These are phyloP conservation scores for Leptarthrus brevirostris DNA, from an alignment of 2,888 invertebrate genomes.

Conservation along the genomic window DNA sequence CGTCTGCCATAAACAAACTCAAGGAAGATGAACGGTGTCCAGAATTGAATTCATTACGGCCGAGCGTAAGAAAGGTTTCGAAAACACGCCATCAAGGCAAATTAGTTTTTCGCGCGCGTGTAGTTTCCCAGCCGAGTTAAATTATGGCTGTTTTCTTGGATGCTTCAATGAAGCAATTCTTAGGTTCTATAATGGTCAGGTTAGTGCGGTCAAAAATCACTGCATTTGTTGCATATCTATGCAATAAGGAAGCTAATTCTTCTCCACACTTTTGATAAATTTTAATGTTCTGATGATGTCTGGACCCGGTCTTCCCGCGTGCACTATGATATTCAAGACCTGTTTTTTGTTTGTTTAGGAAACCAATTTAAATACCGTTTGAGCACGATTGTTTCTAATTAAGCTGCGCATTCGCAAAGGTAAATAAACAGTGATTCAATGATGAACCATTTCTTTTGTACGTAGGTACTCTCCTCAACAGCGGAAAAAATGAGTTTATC, in stretches of 20 bases:
- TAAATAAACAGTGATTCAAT: neutral
- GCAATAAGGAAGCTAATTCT: too few species aligned
- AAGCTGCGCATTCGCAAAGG: too few species aligned
- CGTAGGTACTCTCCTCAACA: neutral
- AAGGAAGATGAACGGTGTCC: neutral
- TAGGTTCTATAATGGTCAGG: neutral
- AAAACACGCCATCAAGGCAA: too few species aligned
- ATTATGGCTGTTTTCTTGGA: neutral
- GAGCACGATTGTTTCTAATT: too few species aligned
- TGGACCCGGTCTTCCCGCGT: too few species aligned
- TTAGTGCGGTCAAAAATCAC: neutral
- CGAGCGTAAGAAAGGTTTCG: neutral
- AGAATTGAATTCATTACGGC: conserved; percentile 1
- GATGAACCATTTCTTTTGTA: conserved; percentile 9
- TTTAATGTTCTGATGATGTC: too few species aligned
- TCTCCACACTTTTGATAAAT: too few species aligned
- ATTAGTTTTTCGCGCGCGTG: neutral
- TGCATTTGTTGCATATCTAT: too few species aligned
- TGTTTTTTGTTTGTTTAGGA: too few species aligned
- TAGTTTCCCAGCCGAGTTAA: neutral
- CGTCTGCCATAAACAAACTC: neutral
- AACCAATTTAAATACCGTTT: too few species aligned
- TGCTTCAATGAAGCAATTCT: neutral
- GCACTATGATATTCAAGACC: too few species aligned
- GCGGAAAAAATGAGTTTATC: neutral